Percentiles rank a stretch among this genome's conserved stretches.
These are phyloP conservation scores for Hydrotaea cyrtoneurina DNA, from an alignment of 2,888 invertebrate species.

Conservation along the genomic window DNA sequence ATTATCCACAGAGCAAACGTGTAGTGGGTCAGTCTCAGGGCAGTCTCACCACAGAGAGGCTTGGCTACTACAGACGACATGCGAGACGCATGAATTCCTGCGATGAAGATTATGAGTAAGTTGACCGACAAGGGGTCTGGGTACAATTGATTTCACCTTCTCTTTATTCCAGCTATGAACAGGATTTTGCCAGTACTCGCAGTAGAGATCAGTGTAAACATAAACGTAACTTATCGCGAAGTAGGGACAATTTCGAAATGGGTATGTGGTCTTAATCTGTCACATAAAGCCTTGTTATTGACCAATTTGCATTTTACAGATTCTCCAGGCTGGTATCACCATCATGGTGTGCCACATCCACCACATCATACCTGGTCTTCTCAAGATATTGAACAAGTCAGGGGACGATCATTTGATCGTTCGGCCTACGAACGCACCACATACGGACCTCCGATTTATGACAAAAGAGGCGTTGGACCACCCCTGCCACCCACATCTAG, in stretches of 20 bases:
- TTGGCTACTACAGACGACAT: slow-evolving; percentile 82
- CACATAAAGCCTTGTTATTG: background rate
- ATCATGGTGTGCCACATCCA: slow-evolving; percentile 69
- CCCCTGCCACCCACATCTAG: slow-evolving; percentile 71
- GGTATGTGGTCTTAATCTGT: slow-evolving; percentile 70
- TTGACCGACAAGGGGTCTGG: background rate
- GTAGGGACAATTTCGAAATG: slow-evolving; percentile 80
- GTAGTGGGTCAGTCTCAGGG: slow-evolving; percentile 59
- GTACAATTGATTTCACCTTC: background rate
- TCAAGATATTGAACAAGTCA: slow-evolving; percentile 79
- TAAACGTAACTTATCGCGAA: slow-evolving; percentile 78
- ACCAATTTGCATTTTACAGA: slow-evolving; percentile 70
- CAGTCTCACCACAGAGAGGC: slow-evolving; percentile 72
- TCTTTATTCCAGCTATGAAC: slow-evolving; percentile 77
- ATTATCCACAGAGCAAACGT: slow-evolving; percentile 81
- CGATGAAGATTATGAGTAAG: slow-evolving; percentile 88
- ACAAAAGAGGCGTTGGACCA: slow-evolving; percentile 77
- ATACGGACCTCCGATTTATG: slow-evolving; percentile 80
- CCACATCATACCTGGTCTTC: slow-evolving; percentile 80
- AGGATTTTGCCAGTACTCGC: slow-evolving; percentile 76
- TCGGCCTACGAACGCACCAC: slow-evolving; percentile 80
- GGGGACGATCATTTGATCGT: slow-evolving; percentile 79
- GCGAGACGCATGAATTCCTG: slow-evolving; percentile 83
- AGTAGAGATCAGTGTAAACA: slow-evolving; percentile 77
- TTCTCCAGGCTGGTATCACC: slow-evolving; percentile 79